Evolutionary conservation across 2,797 vertebrate genomes (phyloP).

Genomic region (Melopsittacus undulatus): DNA sequence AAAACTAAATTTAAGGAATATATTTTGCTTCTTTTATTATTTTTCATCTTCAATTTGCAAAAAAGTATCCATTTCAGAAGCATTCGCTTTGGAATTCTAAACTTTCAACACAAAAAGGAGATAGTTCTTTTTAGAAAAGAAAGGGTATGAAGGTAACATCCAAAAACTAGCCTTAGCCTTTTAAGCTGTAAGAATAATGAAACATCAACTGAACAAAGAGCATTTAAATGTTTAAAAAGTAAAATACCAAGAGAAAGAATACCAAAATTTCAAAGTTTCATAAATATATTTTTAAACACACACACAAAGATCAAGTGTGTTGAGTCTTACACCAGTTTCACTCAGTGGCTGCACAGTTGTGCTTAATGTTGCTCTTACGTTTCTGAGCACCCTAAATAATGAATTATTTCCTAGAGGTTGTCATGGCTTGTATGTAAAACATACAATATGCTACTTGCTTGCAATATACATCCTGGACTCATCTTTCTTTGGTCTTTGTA

Average conservation of each 20-base stretch:
- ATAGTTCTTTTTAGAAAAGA: not conserved
- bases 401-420: not conserved
- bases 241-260: not conserved
- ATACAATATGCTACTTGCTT: not conserved
- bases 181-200: not conserved
- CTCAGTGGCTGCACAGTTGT: not conserved
- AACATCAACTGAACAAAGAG: not conserved
- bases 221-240: not conserved
- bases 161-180: not conserved
- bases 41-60: not conserved
- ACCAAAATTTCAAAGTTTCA: not conserved
- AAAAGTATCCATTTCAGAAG: not conserved
- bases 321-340: not conserved
- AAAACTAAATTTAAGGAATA: not conserved
- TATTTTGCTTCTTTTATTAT: rapidly evolving
- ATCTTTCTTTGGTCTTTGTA: not conserved
- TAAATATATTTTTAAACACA: not conserved
- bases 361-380: not conserved
- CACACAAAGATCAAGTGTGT: not conserved
- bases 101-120: not conserved
- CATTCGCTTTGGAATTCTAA: not conserved
- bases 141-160: not conserved
- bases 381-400: not conserved
- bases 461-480: not conserved
- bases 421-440: not conserved